A percentile compares a stretch with the other conserved stretches of the same genome.
phyloP scores from a whole-genome alignment of 1,140 invertebrate genomes.

The Drosophila auraria region DNA sequence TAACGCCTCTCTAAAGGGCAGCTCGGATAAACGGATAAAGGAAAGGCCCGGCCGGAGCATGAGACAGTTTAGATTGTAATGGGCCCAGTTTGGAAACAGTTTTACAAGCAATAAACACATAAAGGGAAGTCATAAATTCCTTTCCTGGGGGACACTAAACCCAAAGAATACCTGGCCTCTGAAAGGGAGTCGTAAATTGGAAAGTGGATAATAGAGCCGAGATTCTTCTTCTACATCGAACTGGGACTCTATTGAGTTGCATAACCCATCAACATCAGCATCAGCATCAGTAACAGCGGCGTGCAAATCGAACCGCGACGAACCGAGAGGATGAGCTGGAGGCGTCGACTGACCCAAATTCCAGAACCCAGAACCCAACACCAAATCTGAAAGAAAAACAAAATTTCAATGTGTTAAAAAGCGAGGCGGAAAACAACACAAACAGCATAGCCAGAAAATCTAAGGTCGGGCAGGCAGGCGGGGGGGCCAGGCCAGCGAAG shows the following conservation, averaged over 20 bases:
- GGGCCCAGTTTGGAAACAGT: slow-evolving; percentile 20
- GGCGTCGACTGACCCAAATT: slow-evolving; percentile 65
- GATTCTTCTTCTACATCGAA: not conserved
- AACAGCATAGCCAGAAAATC: slow-evolving; percentile 17
- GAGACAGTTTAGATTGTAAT: slow-evolving; percentile 48
- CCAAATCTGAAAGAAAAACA: slow-evolving; percentile 38
- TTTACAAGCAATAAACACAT: slow-evolving; percentile 36
- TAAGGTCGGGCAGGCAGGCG: not conserved
- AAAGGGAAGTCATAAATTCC: slow-evolving; percentile 71
- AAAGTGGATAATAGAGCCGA: slow-evolving; percentile 33
- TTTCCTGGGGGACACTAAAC: slow-evolving; percentile 35
- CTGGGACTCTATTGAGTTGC: slow-evolving; percentile 18
- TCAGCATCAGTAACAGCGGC: not conserved
- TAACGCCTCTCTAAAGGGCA: slow-evolving; percentile 54
- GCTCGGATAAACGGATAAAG: not conserved
- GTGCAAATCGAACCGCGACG: slow-evolving; percentile 22
- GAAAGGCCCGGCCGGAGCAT: not conserved
- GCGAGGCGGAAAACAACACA: slow-evolving; percentile 34
- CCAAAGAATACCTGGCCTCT: not conserved
- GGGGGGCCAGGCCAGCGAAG: slow-evolving; percentile 22
- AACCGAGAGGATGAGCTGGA: not conserved
- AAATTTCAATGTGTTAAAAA: slow-evolving; percentile 71
- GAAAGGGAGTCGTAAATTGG: slow-evolving; percentile 35
- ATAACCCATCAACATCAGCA: slow-evolving; percentile 18
- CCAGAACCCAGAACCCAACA: slow-evolving; percentile 22